Conservation (phyloP, 2,888 invertebrate species). For the Phyllotreta cruciferae region DNA sequence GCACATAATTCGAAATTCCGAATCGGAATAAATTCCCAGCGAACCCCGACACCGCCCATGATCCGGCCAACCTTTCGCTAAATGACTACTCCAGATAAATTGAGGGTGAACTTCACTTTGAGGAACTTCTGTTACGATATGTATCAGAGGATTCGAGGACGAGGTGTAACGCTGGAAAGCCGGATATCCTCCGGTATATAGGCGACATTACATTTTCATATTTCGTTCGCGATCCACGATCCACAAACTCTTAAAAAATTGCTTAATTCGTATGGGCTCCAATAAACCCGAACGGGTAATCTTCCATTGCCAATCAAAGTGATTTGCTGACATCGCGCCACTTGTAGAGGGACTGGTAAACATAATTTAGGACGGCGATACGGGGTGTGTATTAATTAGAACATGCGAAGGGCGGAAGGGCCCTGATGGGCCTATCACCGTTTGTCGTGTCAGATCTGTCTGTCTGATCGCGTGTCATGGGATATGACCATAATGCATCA, state of each 20-base stretch:
- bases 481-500: constrained; percentile 28
- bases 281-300: no score
- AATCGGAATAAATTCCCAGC: not conserved
- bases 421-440: constrained; percentile 28
- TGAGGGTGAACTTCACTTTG: constrained; percentile 11
- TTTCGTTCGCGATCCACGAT: constrained; percentile 4
- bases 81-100: constrained; percentile 15
- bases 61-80: not conserved
- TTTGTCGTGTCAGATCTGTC: constrained; percentile 29
- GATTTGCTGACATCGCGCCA: constrained; percentile 18
- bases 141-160: constrained; percentile 9
- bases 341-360: constrained; percentile 21
- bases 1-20: not conserved
- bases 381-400: constrained; percentile 22
- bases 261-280: no score
- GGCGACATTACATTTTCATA: constrained; percentile 6
- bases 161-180: constrained; percentile 5
- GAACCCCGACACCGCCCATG: no score
- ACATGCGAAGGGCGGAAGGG: constrained; percentile 18
- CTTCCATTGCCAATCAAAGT: not conserved
- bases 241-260: not conserved
- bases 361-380: constrained; percentile 17
- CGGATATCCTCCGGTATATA: not conserved
- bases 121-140: constrained; percentile 15
- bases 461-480: constrained; percentile 26